Base-by-base conservation (phyloP, 2,113 vertebrate species). In the Carlito syrichta region DNA sequence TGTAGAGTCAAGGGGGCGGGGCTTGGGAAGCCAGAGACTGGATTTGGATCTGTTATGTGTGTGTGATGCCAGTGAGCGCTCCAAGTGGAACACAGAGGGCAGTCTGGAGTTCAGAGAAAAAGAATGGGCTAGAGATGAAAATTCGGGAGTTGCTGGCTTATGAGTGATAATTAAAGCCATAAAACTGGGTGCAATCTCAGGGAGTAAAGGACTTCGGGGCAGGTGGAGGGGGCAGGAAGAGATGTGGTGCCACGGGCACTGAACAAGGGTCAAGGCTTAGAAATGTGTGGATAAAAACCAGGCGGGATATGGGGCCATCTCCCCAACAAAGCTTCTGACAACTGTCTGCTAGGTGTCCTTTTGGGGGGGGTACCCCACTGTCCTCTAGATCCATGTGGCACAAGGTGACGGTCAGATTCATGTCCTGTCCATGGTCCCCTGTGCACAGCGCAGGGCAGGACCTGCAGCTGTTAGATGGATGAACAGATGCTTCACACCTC, bases 381-480 rank as follows among this genome's bases (percentile, higher is more conserved):
- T 89, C 22, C 66, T 40, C 63, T n/a, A 3, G 68, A 38, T 40
- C 62, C 20, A 10, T 71, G 48, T 58, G n/a, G n/a, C n/a, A n/a
- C n/a, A n/a, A n/a, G n/a, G n/a, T n/a, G n/a, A n/a, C n/a, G n/a
- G n/a, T n/a, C n/a, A n/a, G 68, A 38, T 40, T 68, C 20, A 10
- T 71, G 48, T 58, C 68, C 86, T n/a, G 2, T 45, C 60, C 86
- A 56, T 38, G 56, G 35, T 38, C 78, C 43, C 48, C 78, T n/a
- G 22, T 23, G 38, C 54, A 50, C 43, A 93, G 88, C 87, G 97
- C 97, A 96, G 96, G 96, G 96, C 96, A 78, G 97, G 23, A 8
- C 98, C 98, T 5, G 96, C 68, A 20, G 97, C 93, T 84, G 96
- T 97, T 83, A 93, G 58, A 0, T 96, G 96, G 73, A 96, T 94